Percentiles rank a stretch among this genome's conserved stretches.
These are phyloP conservation scores for Macrophya annulata DNA, from an alignment of 2,888 invertebrate genomes.

Conservation along the genomic window DNA sequence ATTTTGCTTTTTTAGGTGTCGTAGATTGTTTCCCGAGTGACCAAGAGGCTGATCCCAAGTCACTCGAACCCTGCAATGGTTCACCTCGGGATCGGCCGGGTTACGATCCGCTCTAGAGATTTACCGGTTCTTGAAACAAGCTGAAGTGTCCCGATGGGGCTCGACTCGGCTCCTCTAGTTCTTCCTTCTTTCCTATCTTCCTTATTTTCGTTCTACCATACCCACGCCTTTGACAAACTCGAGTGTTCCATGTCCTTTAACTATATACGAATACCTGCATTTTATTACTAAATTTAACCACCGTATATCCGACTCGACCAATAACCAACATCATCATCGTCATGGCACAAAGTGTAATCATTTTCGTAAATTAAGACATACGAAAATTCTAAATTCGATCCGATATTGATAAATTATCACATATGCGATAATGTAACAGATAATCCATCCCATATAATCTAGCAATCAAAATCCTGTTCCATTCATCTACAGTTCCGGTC, in stretches of 20 bases:
- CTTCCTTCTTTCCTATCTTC: not conserved
- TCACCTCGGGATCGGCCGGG: constrained; percentile 10
- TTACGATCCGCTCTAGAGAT: constrained; percentile 46
- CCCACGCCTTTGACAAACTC: not conserved
- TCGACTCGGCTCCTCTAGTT: not conserved
- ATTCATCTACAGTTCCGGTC: not conserved
- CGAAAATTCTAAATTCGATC: too few species aligned
- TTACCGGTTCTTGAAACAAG: constrained; percentile 49
- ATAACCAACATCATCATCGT: too few species aligned
- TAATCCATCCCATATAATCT: not conserved
- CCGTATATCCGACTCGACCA: too few species aligned
- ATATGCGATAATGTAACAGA: too few species aligned
- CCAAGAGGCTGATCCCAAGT: constrained; percentile 14
- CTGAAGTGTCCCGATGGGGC: constrained; percentile 35
- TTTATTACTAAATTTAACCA: not conserved
- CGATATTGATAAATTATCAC: too few species aligned
- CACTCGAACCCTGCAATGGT: constrained; percentile 14
- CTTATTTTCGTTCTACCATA: not conserved
- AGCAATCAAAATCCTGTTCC: not conserved
- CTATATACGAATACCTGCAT: constrained; percentile 7
- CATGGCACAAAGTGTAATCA: too few species aligned
- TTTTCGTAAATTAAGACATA: too few species aligned
- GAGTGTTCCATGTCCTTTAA: not conserved
- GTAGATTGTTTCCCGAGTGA: constrained; percentile 46
- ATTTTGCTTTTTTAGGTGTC: not conserved